These are phyloP conservation scores for Cheirogaleus major DNA, from an alignment of 2,797 vertebrate species.

Conservation along the genomic window DNA sequence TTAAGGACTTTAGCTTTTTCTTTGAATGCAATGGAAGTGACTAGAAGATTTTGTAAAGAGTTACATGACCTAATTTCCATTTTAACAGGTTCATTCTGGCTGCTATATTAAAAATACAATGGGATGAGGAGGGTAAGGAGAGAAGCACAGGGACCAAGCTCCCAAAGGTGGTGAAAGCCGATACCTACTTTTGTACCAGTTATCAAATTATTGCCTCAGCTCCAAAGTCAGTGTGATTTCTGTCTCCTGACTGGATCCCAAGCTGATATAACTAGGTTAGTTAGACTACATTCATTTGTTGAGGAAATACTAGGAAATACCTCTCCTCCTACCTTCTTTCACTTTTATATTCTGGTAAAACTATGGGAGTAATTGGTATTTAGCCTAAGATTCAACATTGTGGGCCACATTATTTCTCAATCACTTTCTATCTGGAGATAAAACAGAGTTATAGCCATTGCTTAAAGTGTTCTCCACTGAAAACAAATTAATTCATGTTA, in stretches of 20 bases:
- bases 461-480: slow-evolving; percentile 40
- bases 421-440: background rate
- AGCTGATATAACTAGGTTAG: background rate
- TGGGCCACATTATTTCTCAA: background rate
- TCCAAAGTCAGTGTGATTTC: background rate
- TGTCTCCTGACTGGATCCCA: background rate
- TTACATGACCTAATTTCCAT: background rate
- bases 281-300: background rate
- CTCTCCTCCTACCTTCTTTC: background rate
- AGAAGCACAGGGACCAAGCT: background rate
- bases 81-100: background rate
- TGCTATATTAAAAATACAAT: background rate
- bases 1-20: background rate
- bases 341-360: background rate
- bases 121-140: background rate
- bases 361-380: background rate
- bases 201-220: background rate
- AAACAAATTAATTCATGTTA: slow-evolving; percentile 44
- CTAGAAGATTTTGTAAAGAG: background rate
- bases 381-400: background rate
- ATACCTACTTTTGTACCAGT: background rate
- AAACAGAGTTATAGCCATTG: background rate
- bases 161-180: background rate
- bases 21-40: background rate
- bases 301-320: background rate